Evolutionary conservation across 2,113 vertebrate genomes (phyloP).

Genomic region (Alosa alosa): DNA sequence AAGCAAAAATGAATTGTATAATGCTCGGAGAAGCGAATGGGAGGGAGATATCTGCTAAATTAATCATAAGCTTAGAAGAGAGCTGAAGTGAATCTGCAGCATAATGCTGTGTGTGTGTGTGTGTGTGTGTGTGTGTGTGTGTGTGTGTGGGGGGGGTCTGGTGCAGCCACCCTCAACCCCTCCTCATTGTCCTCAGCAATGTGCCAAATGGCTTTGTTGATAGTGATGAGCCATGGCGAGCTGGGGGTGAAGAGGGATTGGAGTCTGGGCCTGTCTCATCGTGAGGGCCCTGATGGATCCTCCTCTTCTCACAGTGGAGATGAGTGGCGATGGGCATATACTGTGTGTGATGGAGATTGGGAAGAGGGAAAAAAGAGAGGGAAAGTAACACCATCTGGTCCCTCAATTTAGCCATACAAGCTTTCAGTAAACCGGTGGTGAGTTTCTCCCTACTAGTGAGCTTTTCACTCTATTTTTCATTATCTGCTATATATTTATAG

Average conservation of each 20-base stretch:
- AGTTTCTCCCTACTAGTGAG: neutral
- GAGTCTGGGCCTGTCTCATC: neutral
- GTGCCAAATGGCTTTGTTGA: constrained; percentile 33
- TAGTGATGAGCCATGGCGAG: constrained; percentile 35
- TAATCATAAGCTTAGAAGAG: neutral
- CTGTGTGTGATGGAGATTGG: neutral
- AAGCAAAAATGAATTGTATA: neutral
- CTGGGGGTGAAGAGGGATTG: constrained; percentile 28
- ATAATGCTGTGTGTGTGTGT: neutral
- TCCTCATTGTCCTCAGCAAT: neutral
- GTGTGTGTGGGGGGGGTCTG: neutral
- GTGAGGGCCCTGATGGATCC: neutral
- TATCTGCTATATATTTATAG: too few relatives aligned
- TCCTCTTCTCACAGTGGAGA: neutral
- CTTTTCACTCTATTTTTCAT: neutral
- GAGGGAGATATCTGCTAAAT: neutral
- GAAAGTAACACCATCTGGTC: neutral
- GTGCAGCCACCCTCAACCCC: neutral
- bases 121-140: too few relatives aligned
- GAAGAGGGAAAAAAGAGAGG: neutral
- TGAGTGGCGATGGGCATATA: neutral
- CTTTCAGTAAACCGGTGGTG: neutral
- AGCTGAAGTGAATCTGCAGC: neutral
- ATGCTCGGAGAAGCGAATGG: neutral
- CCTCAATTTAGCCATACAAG: neutral